Base-by-base conservation (phyloP, 2,113 vertebrate genomes). In the Thunnus maccoyii region DNA sequence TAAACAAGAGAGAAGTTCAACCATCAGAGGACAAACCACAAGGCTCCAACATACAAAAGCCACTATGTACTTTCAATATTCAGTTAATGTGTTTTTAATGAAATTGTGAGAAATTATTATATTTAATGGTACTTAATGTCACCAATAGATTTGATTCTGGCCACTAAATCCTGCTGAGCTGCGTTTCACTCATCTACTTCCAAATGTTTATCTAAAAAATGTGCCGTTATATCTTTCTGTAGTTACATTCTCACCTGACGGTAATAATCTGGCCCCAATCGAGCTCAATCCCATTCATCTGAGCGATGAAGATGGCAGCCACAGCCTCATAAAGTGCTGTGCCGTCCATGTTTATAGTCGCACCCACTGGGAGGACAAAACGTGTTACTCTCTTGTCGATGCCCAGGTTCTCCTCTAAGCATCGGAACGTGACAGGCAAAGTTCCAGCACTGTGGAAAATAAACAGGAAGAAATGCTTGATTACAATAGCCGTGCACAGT, bases 341-440 rank as follows among this genome's bases (percentile, higher is more conserved):
- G 5, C 98, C 98, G 2, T 99, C 98, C 98, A 99, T 99, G 91
- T 99, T 99, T 85, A 99, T 99, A 16, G 98, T 99, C 55, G 98
- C 98, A 27, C 98, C 98, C 14, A 99, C 98, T 0, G 98, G 98
- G 76, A 99, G 97, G 67, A 99, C 98, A 1, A 99, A 99, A 27
- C 98, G 95, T 0, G 98, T 99, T 18, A 99, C 98, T 15, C 98
- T 96, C 79, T 99, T 99, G 91, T 99, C 98, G 66, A 99, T 99
- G 56, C 97, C 97, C 4, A 99, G 90, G 80, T 99, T 99, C 76
- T 99, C 97, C 91, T 99, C 98, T 67, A 99, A 93, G 87, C 98
- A 99, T 44, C 98, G 96, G 92, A 99, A 99, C 0, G 98, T 99
- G 74, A 99, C 98, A 0, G 98, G 98, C 72, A 99, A 89, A 4